Percentiles rank a stretch among this genome's conserved stretches.
Evolutionary conservation across 2,888 invertebrate genomes (phyloP).

Genomic region (Brachylomia viminalis): DNA sequence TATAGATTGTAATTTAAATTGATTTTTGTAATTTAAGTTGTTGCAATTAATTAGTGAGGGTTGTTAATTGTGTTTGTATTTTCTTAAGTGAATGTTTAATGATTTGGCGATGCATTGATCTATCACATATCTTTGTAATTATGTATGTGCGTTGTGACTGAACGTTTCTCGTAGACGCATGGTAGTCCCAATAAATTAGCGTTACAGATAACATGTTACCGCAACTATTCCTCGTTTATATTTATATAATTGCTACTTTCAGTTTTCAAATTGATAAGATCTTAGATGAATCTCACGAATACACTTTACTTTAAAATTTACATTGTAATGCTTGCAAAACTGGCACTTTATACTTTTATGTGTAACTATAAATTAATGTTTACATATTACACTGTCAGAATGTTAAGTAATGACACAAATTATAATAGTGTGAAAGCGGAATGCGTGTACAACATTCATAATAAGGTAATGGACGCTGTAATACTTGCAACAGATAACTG

Average conservation of each 20-base stretch:
- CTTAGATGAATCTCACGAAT: conserved; percentile 76
- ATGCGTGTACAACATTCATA: conserved; percentile 73
- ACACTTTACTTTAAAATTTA: conserved; percentile 77
- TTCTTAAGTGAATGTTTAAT: conserved; percentile 78
- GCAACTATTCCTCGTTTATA: conserved; percentile 69
- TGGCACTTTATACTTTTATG: conserved; percentile 78
- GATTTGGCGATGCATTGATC: conserved; percentile 61
- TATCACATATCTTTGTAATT: conserved; percentile 84
- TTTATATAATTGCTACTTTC: conserved; percentile 74
- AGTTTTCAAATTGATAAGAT: conserved; percentile 74
- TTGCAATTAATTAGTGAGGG: conserved; percentile 86
- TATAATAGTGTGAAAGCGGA: conserved; percentile 64
- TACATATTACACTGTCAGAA: conserved; percentile 74
- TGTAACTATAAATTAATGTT: conserved; percentile 75
- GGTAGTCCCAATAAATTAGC: conserved; percentile 64
- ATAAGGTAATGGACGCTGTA: conserved; percentile 76
- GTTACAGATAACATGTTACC: conserved; percentile 76
- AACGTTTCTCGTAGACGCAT: conserved; percentile 72
- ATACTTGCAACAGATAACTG: conserved; percentile 80
- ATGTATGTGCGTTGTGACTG: conserved; percentile 75
- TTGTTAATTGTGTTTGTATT: conserved; percentile 89
- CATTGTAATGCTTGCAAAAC: conserved; percentile 79
- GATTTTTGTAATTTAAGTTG: conserved; percentile 84
- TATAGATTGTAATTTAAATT: conserved; percentile 87
- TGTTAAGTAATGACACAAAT: conserved; percentile 74